Evolutionary conservation across 2,113 vertebrate species (phyloP).

Genomic region (Thamnaconus septentrionalis): DNA sequence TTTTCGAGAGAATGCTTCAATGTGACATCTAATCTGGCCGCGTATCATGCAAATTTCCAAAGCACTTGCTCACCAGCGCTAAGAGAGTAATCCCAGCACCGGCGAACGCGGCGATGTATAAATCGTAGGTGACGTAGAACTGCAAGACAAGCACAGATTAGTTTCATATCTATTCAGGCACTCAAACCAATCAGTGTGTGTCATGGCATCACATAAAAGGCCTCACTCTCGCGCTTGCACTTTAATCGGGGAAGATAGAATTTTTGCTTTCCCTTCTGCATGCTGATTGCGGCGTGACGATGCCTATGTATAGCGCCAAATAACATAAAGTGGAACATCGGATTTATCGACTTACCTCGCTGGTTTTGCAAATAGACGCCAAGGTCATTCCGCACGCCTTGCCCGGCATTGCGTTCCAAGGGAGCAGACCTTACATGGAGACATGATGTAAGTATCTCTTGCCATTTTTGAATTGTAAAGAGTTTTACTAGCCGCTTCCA

Average conservation of each 20-base stretch:
- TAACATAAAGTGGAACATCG: conserved; percentile 13
- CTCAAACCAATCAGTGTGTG: neutral
- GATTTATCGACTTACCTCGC: conserved; percentile 81
- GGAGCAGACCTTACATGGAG: conserved; percentile 84
- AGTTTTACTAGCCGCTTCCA: conserved; percentile 7
- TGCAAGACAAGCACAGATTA: conserved; percentile 62
- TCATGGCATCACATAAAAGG: neutral
- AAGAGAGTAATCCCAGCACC: conserved; percentile 91
- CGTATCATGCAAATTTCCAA: neutral
- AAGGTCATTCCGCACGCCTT: conserved; percentile 91
- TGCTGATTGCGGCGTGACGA: neutral
- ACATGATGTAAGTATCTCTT: conserved; percentile 28
- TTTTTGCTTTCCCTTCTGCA: conserved; percentile 1
- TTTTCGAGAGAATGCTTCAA: neutral
- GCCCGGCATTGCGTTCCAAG: conserved; percentile 94
- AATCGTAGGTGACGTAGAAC: conserved; percentile 95
- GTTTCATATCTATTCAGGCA: neutral
- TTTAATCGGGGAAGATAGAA: conserved; percentile 1
- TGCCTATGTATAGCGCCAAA: conserved; percentile 12
- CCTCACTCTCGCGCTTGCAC: neutral
- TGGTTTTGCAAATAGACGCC: conserved; percentile 92
- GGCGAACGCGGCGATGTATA: conserved; percentile 93
- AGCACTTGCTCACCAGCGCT: conserved; percentile 85
- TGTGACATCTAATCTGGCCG: neutral
- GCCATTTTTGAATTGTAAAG: conserved; percentile 36